Evolutionary conservation across 2,113 vertebrate species (phyloP).

Genomic region (Polyodon spathula): DNA sequence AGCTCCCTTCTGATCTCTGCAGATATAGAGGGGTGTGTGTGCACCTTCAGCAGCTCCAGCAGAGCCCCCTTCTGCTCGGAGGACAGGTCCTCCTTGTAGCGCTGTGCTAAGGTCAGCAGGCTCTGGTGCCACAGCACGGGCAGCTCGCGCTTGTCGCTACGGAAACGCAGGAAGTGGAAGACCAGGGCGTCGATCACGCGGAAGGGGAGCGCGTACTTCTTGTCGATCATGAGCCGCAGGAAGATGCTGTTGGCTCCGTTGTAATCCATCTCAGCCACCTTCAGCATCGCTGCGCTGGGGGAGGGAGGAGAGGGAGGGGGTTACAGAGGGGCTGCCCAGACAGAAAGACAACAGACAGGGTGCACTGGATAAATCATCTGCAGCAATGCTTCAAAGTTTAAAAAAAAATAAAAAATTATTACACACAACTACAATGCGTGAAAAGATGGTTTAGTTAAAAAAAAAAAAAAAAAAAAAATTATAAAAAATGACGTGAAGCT

Average conservation of each 20-base stretch:
- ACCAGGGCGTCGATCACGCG: slow-evolving; percentile 90
- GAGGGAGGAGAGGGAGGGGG: neutral
- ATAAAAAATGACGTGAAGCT: no score
- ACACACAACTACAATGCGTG: no score
- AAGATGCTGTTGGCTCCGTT: slow-evolving; percentile 95
- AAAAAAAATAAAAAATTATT: no score
- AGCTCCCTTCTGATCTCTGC: slow-evolving; percentile 80
- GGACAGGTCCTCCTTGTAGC: slow-evolving; percentile 89
- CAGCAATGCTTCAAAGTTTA: no score
- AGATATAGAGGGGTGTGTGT: slow-evolving; percentile 71
- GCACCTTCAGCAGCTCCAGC: slow-evolving; percentile 78
- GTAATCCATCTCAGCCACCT: slow-evolving; percentile 91
- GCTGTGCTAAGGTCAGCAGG: slow-evolving; percentile 81
- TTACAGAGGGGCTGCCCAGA: no score
- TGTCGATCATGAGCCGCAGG: slow-evolving; percentile 86
- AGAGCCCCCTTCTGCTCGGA: slow-evolving; percentile 81
- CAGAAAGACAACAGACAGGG: no score
- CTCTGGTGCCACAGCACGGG: slow-evolving; percentile 97
- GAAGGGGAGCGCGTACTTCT: slow-evolving; percentile 95
- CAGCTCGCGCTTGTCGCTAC: slow-evolving; percentile 65
- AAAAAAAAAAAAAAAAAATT: no score
- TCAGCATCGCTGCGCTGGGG: slow-evolving; percentile 84
- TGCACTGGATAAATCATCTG: no score
- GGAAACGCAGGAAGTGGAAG: slow-evolving; percentile 90
- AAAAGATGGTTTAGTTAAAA: no score